These are phyloP conservation scores for Tychaedon coryphoeus DNA, from an alignment of 2,113 vertebrate genomes.

Conservation along the genomic window DNA sequence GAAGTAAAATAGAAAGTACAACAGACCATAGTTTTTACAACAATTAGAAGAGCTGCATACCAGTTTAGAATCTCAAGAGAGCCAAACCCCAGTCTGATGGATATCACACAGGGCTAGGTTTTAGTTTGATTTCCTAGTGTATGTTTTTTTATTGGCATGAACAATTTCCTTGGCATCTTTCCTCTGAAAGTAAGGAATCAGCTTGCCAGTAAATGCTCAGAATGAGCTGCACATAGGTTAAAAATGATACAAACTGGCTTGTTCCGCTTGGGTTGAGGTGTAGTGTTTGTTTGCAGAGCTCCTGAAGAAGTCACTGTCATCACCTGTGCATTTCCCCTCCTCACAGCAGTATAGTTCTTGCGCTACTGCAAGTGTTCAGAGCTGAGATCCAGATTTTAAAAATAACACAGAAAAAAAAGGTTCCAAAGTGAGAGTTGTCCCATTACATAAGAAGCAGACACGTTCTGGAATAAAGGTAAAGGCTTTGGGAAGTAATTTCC, in stretches of 20 bases:
- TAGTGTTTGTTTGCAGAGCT: not conserved
- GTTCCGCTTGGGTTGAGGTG: not conserved
- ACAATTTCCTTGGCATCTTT: not conserved
- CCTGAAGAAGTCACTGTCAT: not conserved
- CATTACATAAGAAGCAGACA: fast-evolving
- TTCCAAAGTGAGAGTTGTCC: not conserved
- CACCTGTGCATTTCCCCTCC: not conserved
- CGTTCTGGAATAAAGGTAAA: not conserved
- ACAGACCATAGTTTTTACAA: not conserved
- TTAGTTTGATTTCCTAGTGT: not conserved
- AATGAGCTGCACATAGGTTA: not conserved
- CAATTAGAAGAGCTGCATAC: not conserved
- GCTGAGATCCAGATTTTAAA: not conserved
- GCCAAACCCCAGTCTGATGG: not conserved
- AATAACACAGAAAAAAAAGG: not conserved
- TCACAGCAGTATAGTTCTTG: fast-evolving
- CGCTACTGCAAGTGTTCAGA: not conserved
- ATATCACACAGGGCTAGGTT: not conserved
- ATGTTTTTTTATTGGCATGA: not conserved
- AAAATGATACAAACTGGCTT: not conserved
- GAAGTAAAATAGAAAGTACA: not conserved
- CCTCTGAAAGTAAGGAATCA: not conserved
- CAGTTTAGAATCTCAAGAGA: not conserved
- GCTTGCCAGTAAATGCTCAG: not conserved
- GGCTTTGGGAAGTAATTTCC: not conserved